Conservation (phyloP, 2,888 invertebrate genomes). For the Taenaris catops region DNA sequence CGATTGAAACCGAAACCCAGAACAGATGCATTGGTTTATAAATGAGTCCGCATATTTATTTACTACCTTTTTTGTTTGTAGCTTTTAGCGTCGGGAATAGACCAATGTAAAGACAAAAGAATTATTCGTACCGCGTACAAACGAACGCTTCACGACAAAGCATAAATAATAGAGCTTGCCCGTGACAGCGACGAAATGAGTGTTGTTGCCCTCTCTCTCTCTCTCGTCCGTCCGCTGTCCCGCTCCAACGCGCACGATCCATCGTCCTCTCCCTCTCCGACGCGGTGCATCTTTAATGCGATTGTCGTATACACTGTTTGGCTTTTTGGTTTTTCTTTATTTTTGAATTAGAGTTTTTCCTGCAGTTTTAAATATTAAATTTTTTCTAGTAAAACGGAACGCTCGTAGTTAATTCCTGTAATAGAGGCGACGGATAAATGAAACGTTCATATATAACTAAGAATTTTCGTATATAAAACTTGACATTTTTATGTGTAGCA, state of each 20-base stretch:
- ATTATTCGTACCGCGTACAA: slow-evolving; percentile 16
- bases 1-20: no score
- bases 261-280: slow-evolving; percentile 9
- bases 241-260: background rate
- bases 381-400: no score
- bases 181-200: slow-evolving; percentile 65
- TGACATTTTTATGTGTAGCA: no score
- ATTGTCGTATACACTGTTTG: slow-evolving; percentile 23
- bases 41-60: no score
- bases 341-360: slow-evolving; percentile 17
- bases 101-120: slow-evolving; percentile 13
- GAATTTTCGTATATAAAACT: no score
- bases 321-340: slow-evolving; percentile 34
- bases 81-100: no score
- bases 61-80: no score
- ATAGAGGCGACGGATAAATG: no score
- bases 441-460: no score
- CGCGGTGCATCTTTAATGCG: slow-evolving; percentile 23
- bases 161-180: slow-evolving; percentile 63
- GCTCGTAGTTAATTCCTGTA: no score
- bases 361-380: no score
- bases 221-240: slow-evolving; percentile 1
- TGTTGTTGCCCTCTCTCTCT: slow-evolving; percentile 15
- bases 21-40: no score
- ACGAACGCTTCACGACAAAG: slow-evolving; percentile 22